Conservation (phyloP, 2,888 invertebrate genomes). For the Troilus luridus region DNA sequence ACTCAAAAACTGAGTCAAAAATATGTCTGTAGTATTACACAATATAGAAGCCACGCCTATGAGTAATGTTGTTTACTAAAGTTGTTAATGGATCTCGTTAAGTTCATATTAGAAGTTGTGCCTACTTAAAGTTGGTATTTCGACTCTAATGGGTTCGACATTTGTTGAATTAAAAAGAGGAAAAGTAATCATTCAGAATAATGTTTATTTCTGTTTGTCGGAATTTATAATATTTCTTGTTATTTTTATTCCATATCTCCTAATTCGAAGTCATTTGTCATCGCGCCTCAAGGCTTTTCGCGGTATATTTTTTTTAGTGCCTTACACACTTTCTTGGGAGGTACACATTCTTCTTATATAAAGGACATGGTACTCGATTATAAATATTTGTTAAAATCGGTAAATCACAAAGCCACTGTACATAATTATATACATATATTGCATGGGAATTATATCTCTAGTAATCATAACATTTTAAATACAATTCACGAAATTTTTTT, state of each 20-base stretch:
- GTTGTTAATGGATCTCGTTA: neutral
- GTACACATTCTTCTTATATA: too few species aligned
- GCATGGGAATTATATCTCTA: too few species aligned
- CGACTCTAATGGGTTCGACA: neutral
- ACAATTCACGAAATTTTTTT: too few species aligned
- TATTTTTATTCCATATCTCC: conserved; percentile 17
- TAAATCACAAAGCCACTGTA: too few species aligned
- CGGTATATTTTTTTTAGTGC: neutral
- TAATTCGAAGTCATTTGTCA: conserved; percentile 24
- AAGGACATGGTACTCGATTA: too few species aligned
- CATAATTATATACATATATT: too few species aligned
- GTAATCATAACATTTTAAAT: too few species aligned
- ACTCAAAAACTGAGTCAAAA: too few species aligned
- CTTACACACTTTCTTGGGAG: neutral
- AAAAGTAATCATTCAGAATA: neutral
- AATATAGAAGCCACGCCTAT: neutral
- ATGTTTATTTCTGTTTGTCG: neutral
- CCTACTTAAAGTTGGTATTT: conserved; percentile 16
- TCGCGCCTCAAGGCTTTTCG: neutral
- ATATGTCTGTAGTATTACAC: neutral
- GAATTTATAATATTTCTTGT: neutral
- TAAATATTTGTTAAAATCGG: too few species aligned
- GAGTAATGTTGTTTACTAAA: neutral
- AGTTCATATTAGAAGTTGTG: neutral
- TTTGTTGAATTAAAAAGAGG: neutral